These are phyloP conservation scores for Drosophila prostipennis DNA, from an alignment of 2,888 invertebrate species.

Conservation along the genomic window DNA sequence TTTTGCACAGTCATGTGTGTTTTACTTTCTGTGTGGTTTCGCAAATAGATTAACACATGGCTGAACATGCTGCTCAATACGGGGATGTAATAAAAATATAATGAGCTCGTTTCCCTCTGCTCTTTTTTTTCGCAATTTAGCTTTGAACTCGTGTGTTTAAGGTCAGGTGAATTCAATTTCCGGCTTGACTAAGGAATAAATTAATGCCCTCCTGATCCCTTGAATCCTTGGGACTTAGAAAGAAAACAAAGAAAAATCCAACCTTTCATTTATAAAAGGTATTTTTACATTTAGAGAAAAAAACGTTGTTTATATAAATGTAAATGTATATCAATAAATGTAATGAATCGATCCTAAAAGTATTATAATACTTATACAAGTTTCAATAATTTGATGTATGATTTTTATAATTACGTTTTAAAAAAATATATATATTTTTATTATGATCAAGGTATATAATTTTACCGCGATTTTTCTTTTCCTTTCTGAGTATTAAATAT, in stretches of 20 bases:
- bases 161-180: conserved; percentile 39
- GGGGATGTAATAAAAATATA: conserved; percentile 9
- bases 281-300: background rate
- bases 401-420: no score
- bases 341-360: no score
- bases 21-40: background rate
- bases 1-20: background rate
- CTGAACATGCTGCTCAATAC: conserved; percentile 4
- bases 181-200: conserved; percentile 25
- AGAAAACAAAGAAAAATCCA: background rate
- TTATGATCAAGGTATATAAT: no score
- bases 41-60: conserved; percentile 29
- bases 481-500: no score
- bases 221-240: conserved; percentile 3
- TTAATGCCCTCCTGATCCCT: conserved; percentile 7
- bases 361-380: no score
- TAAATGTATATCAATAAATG: no score
- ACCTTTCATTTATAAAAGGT: background rate
- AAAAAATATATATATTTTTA: no score
- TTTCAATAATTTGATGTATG: no score
- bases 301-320: background rate
- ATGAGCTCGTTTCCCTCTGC: background rate
- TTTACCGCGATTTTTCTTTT: no score
- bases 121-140: background rate
- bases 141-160: conserved; percentile 15